These are phyloP conservation scores for Danaus plexippus DNA, from an alignment of 1,140 invertebrate genomes.

Conservation along the genomic window DNA sequence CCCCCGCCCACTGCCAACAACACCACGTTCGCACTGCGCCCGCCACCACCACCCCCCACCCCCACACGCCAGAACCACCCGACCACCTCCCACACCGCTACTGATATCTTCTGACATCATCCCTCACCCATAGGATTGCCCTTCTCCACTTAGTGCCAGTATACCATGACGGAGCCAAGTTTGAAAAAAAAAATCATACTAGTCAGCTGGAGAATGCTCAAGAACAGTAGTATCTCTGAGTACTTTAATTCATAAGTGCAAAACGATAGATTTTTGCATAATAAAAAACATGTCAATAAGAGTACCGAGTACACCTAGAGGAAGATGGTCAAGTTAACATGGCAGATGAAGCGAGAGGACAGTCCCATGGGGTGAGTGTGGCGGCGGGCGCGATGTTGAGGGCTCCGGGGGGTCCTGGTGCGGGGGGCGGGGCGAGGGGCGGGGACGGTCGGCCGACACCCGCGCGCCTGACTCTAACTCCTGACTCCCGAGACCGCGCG, in stretches of 20 bases:
- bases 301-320: constrained; percentile 4
- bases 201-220: no score
- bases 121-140: constrained; percentile 23
- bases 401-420: constrained; percentile 14
- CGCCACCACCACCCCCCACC: constrained; percentile 28
- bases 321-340: constrained; percentile 1
- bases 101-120: not conserved
- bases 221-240: no score
- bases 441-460: constrained; percentile 48
- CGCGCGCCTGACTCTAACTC: constrained; percentile 62
- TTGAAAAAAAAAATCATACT: no score
- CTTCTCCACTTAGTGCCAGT: no score
- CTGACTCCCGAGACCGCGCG: constrained; percentile 45
- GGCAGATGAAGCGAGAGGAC: constrained; percentile 6
- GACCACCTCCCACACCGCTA: constrained; percentile 24
- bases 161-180: no score
- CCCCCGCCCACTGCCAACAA: constrained; percentile 56
- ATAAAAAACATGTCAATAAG: not conserved
- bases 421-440: constrained; percentile 24
- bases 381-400: constrained; percentile 14
- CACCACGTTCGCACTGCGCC: constrained; percentile 56
- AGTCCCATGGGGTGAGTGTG: constrained; percentile 13
- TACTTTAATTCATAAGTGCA: not conserved
- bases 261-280: not conserved
- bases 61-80: constrained; percentile 18